Conservation (phyloP, 2,888 invertebrate genomes). For the Drosophila demipolita region DNA sequence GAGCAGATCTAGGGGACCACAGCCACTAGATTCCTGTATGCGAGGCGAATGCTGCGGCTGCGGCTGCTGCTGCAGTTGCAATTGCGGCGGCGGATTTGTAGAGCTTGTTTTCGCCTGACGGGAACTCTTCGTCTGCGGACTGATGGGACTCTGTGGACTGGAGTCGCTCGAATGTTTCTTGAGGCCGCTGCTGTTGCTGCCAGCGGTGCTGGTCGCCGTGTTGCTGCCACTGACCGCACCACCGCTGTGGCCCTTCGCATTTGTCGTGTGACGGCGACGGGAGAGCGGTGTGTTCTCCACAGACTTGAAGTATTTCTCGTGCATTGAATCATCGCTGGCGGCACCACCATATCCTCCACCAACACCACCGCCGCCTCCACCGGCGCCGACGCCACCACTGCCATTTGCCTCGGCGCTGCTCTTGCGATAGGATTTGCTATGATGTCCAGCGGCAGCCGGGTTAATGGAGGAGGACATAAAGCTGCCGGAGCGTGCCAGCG, state of each 20-base stretch:
- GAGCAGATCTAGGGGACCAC: constrained; percentile 72
- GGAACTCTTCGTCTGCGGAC: constrained; percentile 84
- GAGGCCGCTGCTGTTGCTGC: constrained; percentile 79
- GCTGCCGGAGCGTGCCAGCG: constrained; percentile 84
- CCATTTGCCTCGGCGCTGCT: constrained; percentile 82
- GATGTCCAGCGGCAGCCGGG: constrained; percentile 80
- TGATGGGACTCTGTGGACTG: constrained; percentile 88
- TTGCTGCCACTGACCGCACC: constrained; percentile 68
- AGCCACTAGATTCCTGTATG: constrained; percentile 67
- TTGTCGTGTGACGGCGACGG: constrained; percentile 85
- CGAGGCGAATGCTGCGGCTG: constrained; percentile 73
- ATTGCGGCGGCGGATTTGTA: constrained; percentile 57
- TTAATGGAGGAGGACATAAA: constrained; percentile 84
- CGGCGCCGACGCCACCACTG: constrained; percentile 30
- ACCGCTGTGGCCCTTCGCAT: constrained; percentile 69
- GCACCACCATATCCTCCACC: constrained; percentile 81
- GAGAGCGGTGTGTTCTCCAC: constrained; percentile 89
- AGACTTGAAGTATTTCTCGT: constrained; percentile 91
- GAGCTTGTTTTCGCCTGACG: constrained; percentile 70
- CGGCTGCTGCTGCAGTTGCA: constrained; percentile 5
- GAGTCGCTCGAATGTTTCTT: constrained; percentile 87
- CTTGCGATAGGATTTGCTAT: constrained; percentile 82
- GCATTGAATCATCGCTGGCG: constrained; percentile 92
- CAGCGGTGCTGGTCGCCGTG: constrained; percentile 70
- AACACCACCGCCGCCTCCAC: constrained; percentile 41